phyloP scores from a whole-genome alignment of 2,113 vertebrate genomes.

The Clarias magur region DNA sequence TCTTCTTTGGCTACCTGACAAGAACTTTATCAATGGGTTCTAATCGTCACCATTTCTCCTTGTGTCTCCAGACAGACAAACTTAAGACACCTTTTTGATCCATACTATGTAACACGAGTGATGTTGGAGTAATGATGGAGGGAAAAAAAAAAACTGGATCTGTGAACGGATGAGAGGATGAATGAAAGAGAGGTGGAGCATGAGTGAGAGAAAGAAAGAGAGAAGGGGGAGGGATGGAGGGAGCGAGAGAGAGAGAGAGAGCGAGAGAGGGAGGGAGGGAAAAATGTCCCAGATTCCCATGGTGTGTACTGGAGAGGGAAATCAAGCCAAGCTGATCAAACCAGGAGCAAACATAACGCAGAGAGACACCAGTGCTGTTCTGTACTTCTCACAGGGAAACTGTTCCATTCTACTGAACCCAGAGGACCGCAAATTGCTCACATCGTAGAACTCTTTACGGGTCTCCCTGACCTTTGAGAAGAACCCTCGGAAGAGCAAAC shows the following conservation, averaged over 20 bases:
- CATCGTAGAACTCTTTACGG: neutral
- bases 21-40: neutral
- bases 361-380: constrained; percentile 37
- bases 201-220: constrained; percentile 1
- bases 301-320: constrained; percentile 66
- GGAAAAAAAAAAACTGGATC: constrained; percentile 21
- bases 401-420: neutral
- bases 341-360: constrained; percentile 59
- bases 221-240: constrained; percentile 54
- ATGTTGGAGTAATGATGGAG: too few species aligned
- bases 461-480: neutral
- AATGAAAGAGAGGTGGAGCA: constrained; percentile 54
- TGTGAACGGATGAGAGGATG: constrained; percentile 42
- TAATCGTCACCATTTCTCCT: neutral
- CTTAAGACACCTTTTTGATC: neutral
- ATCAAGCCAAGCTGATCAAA: constrained; percentile 61
- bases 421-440: constrained; percentile 6
- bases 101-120: too few species aligned
- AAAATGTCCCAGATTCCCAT: constrained; percentile 63
- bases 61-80: neutral
- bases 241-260: constrained; percentile 47
- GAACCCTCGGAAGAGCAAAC: neutral
- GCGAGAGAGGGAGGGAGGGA: constrained; percentile 41
- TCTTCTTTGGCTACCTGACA: neutral
- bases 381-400: constrained; percentile 13